Conservation (phyloP, 92 coral and sea anemone genomes). For the Porites lobata region DNA sequence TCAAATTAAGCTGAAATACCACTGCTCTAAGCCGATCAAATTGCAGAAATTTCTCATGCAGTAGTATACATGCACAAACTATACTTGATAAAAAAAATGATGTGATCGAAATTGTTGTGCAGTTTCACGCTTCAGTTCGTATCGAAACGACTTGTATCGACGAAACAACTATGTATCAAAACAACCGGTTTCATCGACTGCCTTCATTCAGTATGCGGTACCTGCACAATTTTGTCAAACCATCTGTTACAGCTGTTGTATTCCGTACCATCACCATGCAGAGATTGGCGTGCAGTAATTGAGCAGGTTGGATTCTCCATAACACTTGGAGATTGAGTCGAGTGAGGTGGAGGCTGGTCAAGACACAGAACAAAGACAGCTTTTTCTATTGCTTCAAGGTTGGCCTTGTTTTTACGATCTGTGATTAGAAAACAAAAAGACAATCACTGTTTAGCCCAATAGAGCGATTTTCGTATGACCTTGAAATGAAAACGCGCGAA, state of each 20-base stretch:
- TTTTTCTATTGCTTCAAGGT: slow-evolving; percentile 84
- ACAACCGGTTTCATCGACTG: neutral
- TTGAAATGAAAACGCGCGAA: no score
- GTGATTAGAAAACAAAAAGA: neutral
- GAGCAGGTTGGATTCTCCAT: slow-evolving; percentile 90
- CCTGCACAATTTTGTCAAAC: slow-evolving; percentile 95
- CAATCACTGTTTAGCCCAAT: neutral
- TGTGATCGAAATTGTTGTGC: no score
- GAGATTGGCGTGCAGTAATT: slow-evolving; percentile 81
- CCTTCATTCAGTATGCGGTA: neutral
- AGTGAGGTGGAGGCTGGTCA: slow-evolving; percentile 85
- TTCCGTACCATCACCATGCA: slow-evolving; percentile 96
- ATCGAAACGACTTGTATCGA: no score
- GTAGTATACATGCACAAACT: no score
- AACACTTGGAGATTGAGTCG: slow-evolving; percentile 86
- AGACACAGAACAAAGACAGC: slow-evolving; percentile 88
- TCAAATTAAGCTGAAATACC: no score
- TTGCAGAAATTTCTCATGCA: no score
- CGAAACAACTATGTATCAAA: no score
- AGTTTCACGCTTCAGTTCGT: no score
- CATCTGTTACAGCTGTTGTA: slow-evolving; percentile 96
- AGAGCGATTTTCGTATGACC: no score
- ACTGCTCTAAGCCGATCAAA: no score
- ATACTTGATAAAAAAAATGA: no score
- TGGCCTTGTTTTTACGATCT: slow-evolving; percentile 87